These are phyloP conservation scores for Polietes domitor DNA, from an alignment of 2,888 invertebrate species.

Conservation along the genomic window DNA sequence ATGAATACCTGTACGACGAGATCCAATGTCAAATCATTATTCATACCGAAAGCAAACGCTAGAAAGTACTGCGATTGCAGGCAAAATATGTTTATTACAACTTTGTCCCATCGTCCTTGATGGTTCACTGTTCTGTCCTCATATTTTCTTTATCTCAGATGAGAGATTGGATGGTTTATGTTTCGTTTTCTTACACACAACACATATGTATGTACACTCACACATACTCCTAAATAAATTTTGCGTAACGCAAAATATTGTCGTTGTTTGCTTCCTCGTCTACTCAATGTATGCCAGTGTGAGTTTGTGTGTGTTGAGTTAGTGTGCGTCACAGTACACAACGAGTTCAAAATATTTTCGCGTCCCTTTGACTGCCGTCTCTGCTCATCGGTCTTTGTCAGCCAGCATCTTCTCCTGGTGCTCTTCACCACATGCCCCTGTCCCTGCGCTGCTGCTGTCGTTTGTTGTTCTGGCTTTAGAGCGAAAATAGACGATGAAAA, in stretches of 20 bases:
- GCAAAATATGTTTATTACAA: not conserved
- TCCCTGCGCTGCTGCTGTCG: not conserved
- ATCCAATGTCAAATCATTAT: too few species aligned
- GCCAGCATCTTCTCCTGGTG: not conserved
- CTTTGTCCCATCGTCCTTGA: conserved; percentile 3
- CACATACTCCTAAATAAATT: not conserved
- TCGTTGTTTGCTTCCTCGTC: not conserved
- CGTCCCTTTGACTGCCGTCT: not conserved
- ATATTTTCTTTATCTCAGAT: not conserved
- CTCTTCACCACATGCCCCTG: too few species aligned
- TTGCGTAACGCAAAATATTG: conserved; percentile 25
- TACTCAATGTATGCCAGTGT: not conserved
- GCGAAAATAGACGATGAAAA: not conserved
- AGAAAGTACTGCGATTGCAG: too few species aligned
- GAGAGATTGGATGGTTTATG: not conserved
- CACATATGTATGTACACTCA: conserved; percentile 14
- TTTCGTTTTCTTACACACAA: not conserved
- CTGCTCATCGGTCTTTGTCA: not conserved
- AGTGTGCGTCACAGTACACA: conserved; percentile 28
- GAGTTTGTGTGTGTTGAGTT: not conserved
- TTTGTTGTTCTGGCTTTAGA: not conserved
- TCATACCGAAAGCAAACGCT: too few species aligned
- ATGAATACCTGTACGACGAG: too few species aligned
- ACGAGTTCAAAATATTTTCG: conserved; percentile 1
- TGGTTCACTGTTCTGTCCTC: not conserved